Base-by-base conservation (phyloP, 2,113 vertebrate genomes). In the Neotoma lepida region DNA sequence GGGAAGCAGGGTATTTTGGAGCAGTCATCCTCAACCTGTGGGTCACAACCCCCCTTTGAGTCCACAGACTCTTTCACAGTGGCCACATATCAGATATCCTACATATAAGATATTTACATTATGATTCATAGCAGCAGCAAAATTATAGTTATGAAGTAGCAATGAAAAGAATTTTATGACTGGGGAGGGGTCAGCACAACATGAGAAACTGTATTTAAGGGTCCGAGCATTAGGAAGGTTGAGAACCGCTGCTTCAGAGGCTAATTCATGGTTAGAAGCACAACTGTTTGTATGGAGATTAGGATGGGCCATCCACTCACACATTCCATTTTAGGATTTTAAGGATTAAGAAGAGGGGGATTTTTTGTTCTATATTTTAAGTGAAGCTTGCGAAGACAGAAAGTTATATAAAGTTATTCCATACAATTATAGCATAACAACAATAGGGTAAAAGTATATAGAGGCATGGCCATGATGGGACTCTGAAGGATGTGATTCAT, bases 361-460 rank as follows among this genome's bases (percentile, higher is more conserved):
- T 2, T 77, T 18, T 78, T 87, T 78, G n/a, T 80, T 94, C 73
- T 44, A 56, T 41, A 94, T 35, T 33, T 94, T 91, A 26, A 76
- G 56, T 80, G 26, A 86, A 35, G 22, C 15, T 91, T 93, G 84
- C 71, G n/a, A 76, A 89, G 14, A 93, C 5, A 85, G 64, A n/a
- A 88, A 5, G 9, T 63, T 30, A 56, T 30, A 46, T 24, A 80
- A 85, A 90, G 22, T 86, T 81, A 81, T 80, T 86, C 8, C 2
- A 56, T 15, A 77, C 3, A 17, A 70, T 30, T 26, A 33, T 13
- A 44, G 15, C 22, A 64, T 33, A 9, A 12, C 18, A 68, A 64
- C 0, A 51, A 20, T 9, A 85, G 0, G 24, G 3, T 41, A 58
- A 58, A 86, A 35, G 64, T 87, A 4, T 33, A 41, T 24, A 54